phyloP scores from a whole-genome alignment of 2,888 invertebrate genomes.

The Trachelus iudaicus region DNA sequence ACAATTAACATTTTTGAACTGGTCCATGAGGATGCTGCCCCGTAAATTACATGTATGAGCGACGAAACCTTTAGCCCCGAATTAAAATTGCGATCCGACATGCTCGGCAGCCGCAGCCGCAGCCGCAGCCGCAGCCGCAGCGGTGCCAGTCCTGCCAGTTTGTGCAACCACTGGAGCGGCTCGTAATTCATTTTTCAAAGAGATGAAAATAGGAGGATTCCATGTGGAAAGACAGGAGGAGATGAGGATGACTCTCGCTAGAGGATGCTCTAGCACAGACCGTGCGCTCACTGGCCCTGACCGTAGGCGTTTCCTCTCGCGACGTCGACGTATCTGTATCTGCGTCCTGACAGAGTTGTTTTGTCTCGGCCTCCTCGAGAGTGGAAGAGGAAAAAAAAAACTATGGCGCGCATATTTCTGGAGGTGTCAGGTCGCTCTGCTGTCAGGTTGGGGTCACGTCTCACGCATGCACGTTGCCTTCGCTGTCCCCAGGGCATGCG shows the following conservation, averaged over 20 bases:
- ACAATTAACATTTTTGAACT: conserved; percentile 50
- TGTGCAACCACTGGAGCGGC: conserved; percentile 6
- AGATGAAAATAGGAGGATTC: conserved; percentile 32
- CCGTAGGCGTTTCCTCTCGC: background rate
- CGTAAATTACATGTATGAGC: conserved; percentile 32
- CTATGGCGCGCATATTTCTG: conserved; percentile 30
- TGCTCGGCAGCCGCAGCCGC: background rate
- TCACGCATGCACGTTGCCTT: conserved; percentile 33
- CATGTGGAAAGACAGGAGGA: background rate
- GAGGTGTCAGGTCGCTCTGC: conserved; percentile 26
- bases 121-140: background rate
- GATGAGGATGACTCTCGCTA: background rate
- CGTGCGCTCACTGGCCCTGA: background rate
- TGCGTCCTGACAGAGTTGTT: background rate
- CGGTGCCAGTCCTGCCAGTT: background rate
- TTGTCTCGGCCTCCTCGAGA: conserved; percentile 1
- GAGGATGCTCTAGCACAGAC: background rate
- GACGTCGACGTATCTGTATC: background rate
- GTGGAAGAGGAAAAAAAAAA: conserved; percentile 8
- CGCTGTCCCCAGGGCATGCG: conserved; percentile 37
- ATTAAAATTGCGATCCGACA: conserved; percentile 38
- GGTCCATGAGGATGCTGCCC: background rate
- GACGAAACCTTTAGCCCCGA: conserved; percentile 32
- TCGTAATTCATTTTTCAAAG: conserved; percentile 56
- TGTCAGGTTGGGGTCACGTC: conserved; percentile 42